Base-by-base conservation (phyloP, 2,888 invertebrate genomes). In the Aplocera efformata region DNA sequence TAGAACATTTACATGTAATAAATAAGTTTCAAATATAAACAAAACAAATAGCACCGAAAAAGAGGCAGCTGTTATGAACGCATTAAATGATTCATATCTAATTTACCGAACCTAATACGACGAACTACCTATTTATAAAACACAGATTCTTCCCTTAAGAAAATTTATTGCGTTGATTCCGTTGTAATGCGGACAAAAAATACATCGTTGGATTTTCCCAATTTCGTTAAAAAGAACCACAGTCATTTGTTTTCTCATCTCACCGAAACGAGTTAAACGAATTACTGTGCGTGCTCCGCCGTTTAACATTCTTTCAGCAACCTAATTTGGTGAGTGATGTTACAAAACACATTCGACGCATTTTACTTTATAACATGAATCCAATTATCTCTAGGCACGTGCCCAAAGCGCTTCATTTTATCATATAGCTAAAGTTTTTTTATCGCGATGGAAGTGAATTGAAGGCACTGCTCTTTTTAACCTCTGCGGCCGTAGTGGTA, bases 211-310 rank as follows among this genome's bases (percentile, higher is more conserved):
- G 52, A 53, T 63, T 64, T 71, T 66, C 70, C 58, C 70, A 69
- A 76, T 75, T 74, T 73, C 63, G 60, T 52, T 63, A 58, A 64
- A 67, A 67, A 62, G 60, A 72, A 76, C 81, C 81, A 70, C 81
- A 77, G 67, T 63, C 71, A 79, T 81, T 80, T 79, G 71, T 82
- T 79, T 67, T 53, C 55, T 54, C 55, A 50, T 51, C 51, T 50
- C 47, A 41, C 45, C 56, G 42, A 68, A 76, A 77, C 72, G 67
- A 76, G 73, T 67, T 67, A 50, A 78, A 72, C 74, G 63, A 76
- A 76, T 74, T 74, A 72, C 61, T 58, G 57, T 60, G 59, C 63
- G 64, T 63, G 56, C 60, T 48, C 57, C 11, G 37, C 13, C 1
- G 25, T 32, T 36, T 34, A 10, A 32, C 17, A 23, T 36, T 13